A percentile compares a stretch with the other conserved stretches of the same genome.
Conservation (phyloP, 30 jellyfish, hydroid and myxozoan species). For the Cassiopea xamachana region DNA sequence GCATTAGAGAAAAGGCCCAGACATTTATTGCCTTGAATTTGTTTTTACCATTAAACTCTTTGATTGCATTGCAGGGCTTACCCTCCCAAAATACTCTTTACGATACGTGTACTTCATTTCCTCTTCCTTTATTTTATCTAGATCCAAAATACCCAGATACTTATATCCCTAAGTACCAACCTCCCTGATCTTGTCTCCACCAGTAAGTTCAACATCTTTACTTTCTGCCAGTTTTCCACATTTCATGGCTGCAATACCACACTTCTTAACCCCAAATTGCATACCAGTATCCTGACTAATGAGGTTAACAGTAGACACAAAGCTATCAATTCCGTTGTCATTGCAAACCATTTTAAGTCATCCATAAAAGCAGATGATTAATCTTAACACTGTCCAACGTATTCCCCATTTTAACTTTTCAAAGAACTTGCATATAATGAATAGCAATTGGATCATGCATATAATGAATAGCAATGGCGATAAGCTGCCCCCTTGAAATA, state of each 20-base stretch:
- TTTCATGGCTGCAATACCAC: slow-evolving; percentile 7
- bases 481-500: slow-evolving; percentile 3
- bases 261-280: slow-evolving; percentile 38
- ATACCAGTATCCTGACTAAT: slow-evolving; percentile 24
- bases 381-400: not conserved
- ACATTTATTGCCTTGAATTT: not conserved
- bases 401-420: not conserved
- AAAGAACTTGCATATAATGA: not conserved
- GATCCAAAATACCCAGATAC: slow-evolving; percentile 1
- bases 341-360: slow-evolving; percentile 22
- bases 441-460: slow-evolving; percentile 12
- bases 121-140: slow-evolving; percentile 4
- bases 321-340: slow-evolving; percentile 15
- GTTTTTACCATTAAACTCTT: not conserved
- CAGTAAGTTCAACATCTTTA: not conserved
- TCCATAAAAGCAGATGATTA: slow-evolving; percentile 3
- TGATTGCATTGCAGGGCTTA: not conserved
- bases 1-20: not conserved
- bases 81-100: not conserved
- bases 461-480: slow-evolving; percentile 13
- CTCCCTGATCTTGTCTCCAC: slow-evolving; percentile 2
- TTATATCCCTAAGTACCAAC: not conserved
- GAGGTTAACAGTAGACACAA: slow-evolving; percentile 10
- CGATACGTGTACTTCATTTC: not conserved
- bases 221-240: slow-evolving; percentile 16